These are phyloP conservation scores for Cynaeus angustus DNA, from an alignment of 2,888 invertebrate genomes.

Conservation along the genomic window DNA sequence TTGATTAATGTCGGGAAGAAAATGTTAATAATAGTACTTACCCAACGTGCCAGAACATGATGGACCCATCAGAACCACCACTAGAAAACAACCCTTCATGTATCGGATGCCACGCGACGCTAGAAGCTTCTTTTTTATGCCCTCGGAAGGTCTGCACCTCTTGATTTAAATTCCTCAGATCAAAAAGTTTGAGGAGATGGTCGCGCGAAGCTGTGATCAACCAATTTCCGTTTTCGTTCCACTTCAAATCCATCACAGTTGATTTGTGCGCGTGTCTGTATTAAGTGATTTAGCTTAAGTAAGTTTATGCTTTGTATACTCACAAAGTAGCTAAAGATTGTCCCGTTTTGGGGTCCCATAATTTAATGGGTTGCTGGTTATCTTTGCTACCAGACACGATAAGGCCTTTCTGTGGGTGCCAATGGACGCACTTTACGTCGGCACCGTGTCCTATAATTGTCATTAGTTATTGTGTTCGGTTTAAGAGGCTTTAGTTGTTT, in stretches of 20 bases:
- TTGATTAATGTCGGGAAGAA: neutral
- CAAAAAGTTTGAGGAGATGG: conserved; percentile 97
- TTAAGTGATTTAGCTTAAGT: conserved; percentile 45
- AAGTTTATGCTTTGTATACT: conserved; percentile 65
- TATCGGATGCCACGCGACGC: conserved; percentile 98
- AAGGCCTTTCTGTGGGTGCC: conserved; percentile 98
- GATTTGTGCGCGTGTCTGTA: conserved; percentile 97
- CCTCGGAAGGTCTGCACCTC: conserved; percentile 98
- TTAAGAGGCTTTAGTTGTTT: neutral
- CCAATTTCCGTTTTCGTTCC: conserved; percentile 99
- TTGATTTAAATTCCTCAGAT: conserved; percentile 94
- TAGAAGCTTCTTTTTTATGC: conserved; percentile 98
- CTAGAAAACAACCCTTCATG: conserved; percentile 98
- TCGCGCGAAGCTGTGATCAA: conserved; percentile 98
- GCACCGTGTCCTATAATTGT: conserved; percentile 90
- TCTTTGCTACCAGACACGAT: conserved; percentile 99
- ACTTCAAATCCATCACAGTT: conserved; percentile 99
- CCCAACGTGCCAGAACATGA: conserved; percentile 99
- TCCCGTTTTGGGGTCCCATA: conserved; percentile 99
- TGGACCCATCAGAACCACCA: conserved; percentile 98
- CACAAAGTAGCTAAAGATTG: conserved; percentile 95
- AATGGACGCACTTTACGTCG: conserved; percentile 99
- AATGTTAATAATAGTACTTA: conserved; percentile 65
- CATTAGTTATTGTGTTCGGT: conserved; percentile 2
- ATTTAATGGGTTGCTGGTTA: conserved; percentile 98